Percentiles rank a stretch among this genome's conserved stretches.
phyloP scores from a whole-genome alignment of 2,113 vertebrate species.

The Cathartes aura region DNA sequence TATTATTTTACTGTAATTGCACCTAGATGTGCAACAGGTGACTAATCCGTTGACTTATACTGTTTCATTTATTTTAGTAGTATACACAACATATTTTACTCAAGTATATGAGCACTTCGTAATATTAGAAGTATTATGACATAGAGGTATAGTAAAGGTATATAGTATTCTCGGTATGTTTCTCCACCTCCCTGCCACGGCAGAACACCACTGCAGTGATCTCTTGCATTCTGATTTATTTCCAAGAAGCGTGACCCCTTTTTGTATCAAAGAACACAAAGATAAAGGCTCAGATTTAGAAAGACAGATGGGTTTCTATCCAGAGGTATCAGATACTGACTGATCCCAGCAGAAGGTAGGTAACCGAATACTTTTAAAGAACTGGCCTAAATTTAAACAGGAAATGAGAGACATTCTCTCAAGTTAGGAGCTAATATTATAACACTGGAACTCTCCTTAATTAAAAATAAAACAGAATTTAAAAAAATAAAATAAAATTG shows the following conservation, averaged over 20 bases:
- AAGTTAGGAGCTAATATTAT: background rate
- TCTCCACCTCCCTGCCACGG: background rate
- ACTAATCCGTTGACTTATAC: background rate
- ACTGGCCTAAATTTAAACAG: constrained; percentile 36
- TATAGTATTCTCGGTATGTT: background rate
- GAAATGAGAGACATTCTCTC: background rate
- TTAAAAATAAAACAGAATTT: background rate
- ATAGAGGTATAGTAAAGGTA: background rate
- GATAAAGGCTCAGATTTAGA: constrained; percentile 53
- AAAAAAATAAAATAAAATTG: background rate
- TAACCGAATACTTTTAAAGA: constrained; percentile 1
- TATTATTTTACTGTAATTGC: background rate
- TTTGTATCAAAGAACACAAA: constrained; percentile 17
- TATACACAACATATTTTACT: background rate
- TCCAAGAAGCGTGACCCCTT: background rate
- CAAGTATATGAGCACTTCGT: background rate
- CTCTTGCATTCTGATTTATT: background rate
- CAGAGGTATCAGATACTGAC: constrained; percentile 32
- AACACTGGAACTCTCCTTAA: background rate
- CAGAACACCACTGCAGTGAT: background rate
- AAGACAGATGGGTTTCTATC: constrained; percentile 51
- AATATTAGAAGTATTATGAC: background rate
- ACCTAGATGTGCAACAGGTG: background rate
- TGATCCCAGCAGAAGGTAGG: constrained; percentile 55
- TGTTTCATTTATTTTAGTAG: background rate